These are phyloP conservation scores for Cenopis cana DNA, from an alignment of 2,888 invertebrate genomes.

Conservation along the genomic window DNA sequence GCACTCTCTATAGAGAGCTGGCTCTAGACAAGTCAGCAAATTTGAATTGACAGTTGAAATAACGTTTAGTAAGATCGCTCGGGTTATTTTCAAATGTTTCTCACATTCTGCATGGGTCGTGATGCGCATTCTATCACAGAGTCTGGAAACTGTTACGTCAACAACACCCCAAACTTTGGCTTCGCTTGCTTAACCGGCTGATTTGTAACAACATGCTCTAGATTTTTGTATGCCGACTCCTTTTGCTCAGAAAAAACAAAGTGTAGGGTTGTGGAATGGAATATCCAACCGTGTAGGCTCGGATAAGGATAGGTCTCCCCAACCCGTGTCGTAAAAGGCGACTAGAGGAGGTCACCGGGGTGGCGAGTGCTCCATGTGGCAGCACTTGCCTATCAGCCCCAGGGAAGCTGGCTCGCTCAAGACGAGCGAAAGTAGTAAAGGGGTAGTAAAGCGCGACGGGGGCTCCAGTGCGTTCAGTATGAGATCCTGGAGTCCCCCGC, in stretches of 20 bases:
- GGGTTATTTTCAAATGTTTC: constrained; percentile 5
- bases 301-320: too few relatives aligned
- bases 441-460: too few relatives aligned
- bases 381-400: too few relatives aligned
- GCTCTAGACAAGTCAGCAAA: not conserved
- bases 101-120: constrained; percentile 11
- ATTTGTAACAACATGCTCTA: constrained; percentile 38
- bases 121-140: constrained; percentile 13
- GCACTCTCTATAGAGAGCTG: too few relatives aligned
- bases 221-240: constrained; percentile 25
- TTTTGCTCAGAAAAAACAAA: not conserved
- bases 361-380: too few relatives aligned
- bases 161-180: constrained; percentile 25
- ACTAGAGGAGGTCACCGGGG: too few relatives aligned
- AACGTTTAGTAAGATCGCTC: constrained; percentile 7
- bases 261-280: constrained; percentile 1
- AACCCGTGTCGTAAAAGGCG: too few relatives aligned
- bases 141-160: constrained; percentile 34
- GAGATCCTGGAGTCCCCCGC: too few relatives aligned
- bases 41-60: not conserved
- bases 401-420: too few relatives aligned
- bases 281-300: too few relatives aligned
- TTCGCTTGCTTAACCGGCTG: constrained; percentile 29
- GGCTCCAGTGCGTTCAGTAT: too few relatives aligned
- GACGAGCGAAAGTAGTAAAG: too few relatives aligned